Base-by-base conservation (phyloP, 2,888 invertebrate genomes). In the Erebia ligea region DNA sequence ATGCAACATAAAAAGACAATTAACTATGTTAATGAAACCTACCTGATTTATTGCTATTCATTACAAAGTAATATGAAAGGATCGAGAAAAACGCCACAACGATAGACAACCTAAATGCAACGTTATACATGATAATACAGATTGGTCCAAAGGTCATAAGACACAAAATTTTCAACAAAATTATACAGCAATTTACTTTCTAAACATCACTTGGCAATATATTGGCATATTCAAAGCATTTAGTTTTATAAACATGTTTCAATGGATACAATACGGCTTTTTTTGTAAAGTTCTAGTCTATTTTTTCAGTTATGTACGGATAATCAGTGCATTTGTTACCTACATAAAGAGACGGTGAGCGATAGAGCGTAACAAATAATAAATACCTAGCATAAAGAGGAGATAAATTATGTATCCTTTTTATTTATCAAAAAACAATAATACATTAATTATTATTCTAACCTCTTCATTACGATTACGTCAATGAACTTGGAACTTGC, bases 31-130 rank as follows among this genome's bases (percentile, higher is more conserved):
- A 67, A 67, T 67, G 45, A 50, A 56, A 89, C 89, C 82, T 78
- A 91, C 91, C 91, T 88, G 84, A 69, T 71, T 75, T 65, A 56
- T 69, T 71, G 75, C 72, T 73, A 73, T 82, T 81, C 75, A 80
- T 79, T 76, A 84, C 75, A 80, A 82, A 80, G 68, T 83, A 76
- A 81, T 84, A 87, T 70, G 87, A 85, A 73, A 86, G 59, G 71
- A 87, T 74, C 76, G 89, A 86, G 76, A 90, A 69, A 68, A 85
- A 79, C 72, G 84, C 67, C 73, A 84, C 77, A 72, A 79, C 78
- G 73, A 86, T 66, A 64, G 87, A 80, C 40, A 82, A 76, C 56
- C 50, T 61, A 45, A 68, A 40, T 68, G 67, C 42, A 56, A 42
- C 63, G 58, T 71, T 69, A 67, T 56, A 67, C 77, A 77, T 77